Conservation (phyloP, 2,797 vertebrate species). For the Eulemur rubriventer region DNA sequence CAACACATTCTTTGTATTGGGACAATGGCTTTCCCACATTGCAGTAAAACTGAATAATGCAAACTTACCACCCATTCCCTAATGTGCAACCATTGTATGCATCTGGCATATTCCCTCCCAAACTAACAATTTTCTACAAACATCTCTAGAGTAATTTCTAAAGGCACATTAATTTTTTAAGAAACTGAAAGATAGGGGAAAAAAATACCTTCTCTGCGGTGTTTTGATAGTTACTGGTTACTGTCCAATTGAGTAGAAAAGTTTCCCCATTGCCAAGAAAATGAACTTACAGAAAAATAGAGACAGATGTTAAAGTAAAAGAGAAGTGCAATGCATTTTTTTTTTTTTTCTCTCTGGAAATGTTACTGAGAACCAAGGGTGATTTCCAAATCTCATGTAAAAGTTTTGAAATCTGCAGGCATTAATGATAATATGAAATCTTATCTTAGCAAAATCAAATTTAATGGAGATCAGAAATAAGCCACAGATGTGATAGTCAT, state of each 20-base stretch:
- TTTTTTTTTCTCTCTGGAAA: background rate
- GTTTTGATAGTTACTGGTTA: constrained; percentile 42
- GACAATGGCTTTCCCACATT: background rate
- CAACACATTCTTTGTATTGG: background rate
- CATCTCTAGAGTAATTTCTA: constrained; percentile 64
- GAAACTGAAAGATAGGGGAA: background rate
- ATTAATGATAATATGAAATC: background rate
- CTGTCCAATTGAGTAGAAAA: background rate
- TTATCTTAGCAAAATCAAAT: constrained; percentile 39
- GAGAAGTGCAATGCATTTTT: background rate
- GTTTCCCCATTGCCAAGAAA: background rate
- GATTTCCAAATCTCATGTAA: constrained; percentile 38
- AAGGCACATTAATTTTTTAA: constrained; percentile 55
- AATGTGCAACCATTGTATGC: background rate
- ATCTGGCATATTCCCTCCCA: background rate
- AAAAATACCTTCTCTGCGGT: background rate
- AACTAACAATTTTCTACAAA: constrained; percentile 47
- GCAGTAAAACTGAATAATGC: background rate
- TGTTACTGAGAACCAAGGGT: background rate
- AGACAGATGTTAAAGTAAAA: constrained; percentile 42
- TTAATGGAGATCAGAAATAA: constrained; percentile 1
- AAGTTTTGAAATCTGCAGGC: background rate
- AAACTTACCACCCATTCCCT: background rate
- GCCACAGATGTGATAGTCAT: background rate
- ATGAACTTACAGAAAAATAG: constrained; percentile 44